These are phyloP conservation scores for Trachythela sp. DNA, from an alignment of 64 coral and sea anemone species.

Conservation along the genomic window DNA sequence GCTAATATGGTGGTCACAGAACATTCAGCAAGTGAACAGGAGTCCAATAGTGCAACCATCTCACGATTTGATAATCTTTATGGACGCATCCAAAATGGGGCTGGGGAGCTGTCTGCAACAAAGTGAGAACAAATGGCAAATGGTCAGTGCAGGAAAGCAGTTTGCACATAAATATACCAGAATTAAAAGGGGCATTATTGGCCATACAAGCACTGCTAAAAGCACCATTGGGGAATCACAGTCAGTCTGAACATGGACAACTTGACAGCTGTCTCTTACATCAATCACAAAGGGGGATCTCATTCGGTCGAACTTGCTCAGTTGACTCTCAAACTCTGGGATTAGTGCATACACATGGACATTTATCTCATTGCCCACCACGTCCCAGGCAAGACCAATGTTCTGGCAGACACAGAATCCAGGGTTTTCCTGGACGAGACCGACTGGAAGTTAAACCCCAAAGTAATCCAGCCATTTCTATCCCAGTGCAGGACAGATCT, in stretches of 20 bases:
- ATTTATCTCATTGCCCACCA: background rate
- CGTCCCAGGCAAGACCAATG: slow-evolving; percentile 5
- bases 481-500: slow-evolving; percentile 5
- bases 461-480: background rate
- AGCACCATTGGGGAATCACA: background rate
- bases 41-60: background rate
- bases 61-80: background rate
- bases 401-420: background rate
- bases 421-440: background rate
- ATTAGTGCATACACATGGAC: background rate
- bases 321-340: background rate
- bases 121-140: background rate
- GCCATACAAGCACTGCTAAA: background rate
- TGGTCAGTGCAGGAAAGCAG: background rate
- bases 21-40: background rate
- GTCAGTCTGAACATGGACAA: slow-evolving; percentile 8
- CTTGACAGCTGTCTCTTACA: background rate
- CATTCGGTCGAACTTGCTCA: background rate
- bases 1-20: background rate
- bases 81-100: background rate
- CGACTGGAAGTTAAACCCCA: background rate
- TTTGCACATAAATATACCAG: background rate
- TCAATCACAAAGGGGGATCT: background rate
- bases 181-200: background rate
- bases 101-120: background rate